Evolutionary conservation across 2,113 vertebrate species (phyloP).

Genomic region (Spizaetus ornatus): DNA sequence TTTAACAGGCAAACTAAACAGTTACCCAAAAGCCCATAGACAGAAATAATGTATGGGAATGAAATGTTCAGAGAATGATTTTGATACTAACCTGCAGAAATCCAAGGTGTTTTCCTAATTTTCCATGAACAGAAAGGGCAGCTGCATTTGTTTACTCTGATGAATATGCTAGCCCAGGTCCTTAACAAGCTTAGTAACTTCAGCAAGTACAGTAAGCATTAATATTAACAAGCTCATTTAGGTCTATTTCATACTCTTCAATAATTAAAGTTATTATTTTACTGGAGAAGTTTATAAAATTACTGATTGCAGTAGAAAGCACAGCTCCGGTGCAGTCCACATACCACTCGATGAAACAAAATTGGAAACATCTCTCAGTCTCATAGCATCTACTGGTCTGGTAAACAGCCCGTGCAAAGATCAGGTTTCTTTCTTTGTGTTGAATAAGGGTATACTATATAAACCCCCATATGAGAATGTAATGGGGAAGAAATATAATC

Average conservation of each 20-base stretch:
- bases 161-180: background rate
- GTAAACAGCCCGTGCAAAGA: background rate
- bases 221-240: conserved; percentile 9
- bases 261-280: background rate
- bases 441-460: background rate
- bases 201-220: background rate
- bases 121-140: background rate
- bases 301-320: background rate
- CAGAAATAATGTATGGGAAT: background rate
- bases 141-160: background rate
- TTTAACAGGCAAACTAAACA: background rate
- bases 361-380: background rate
- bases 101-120: background rate
- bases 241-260: background rate
- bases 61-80: background rate
- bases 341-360: background rate
- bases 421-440: background rate
- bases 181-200: background rate
- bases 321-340: background rate
- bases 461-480: background rate
- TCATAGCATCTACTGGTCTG: background rate
- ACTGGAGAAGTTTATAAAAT: background rate
- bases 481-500: background rate
- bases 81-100: background rate
- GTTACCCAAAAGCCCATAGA: background rate